phyloP scores from a whole-genome alignment of 2,113 vertebrate genomes.

The Alligator mississippiensis region DNA sequence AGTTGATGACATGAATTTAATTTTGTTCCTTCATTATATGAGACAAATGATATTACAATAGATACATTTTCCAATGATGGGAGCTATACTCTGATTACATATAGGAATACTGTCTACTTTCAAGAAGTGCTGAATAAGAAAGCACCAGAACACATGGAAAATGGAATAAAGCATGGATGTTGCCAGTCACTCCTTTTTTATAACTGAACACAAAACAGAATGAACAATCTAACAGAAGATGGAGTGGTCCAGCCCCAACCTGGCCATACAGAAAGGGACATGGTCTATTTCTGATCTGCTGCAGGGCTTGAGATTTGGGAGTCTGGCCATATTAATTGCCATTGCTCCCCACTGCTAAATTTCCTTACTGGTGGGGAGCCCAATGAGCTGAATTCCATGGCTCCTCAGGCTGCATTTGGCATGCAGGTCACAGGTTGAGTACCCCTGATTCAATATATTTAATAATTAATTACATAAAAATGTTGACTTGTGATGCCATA shows the following conservation, averaged over 20 bases:
- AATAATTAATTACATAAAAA: conserved; percentile 13
- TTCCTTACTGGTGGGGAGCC: too few species aligned
- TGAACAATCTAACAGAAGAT: background rate
- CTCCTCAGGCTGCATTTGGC: too few species aligned
- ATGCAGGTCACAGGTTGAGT: too few species aligned
- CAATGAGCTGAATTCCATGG: too few species aligned
- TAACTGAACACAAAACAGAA: background rate
- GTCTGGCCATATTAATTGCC: too few species aligned
- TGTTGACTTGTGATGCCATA: background rate
- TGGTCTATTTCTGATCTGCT: too few species aligned
- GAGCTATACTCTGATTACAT: background rate
- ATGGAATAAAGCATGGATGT: background rate
- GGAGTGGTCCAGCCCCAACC: background rate
- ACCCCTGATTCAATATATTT: background rate
- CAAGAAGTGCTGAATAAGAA: background rate
- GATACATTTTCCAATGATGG: background rate
- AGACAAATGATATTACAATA: background rate
- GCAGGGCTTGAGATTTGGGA: too few species aligned
- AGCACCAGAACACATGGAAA: background rate
- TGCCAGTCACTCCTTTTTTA: background rate
- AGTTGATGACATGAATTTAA: background rate
- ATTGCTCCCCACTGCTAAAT: too few species aligned
- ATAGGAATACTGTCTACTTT: too few species aligned
- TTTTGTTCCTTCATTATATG: background rate
- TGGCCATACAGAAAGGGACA: too few species aligned